Percentiles rank a stretch among this genome's conserved stretches.
Evolutionary conservation across 2,113 vertebrate genomes (phyloP).

Genomic region (Galbula dea): DNA sequence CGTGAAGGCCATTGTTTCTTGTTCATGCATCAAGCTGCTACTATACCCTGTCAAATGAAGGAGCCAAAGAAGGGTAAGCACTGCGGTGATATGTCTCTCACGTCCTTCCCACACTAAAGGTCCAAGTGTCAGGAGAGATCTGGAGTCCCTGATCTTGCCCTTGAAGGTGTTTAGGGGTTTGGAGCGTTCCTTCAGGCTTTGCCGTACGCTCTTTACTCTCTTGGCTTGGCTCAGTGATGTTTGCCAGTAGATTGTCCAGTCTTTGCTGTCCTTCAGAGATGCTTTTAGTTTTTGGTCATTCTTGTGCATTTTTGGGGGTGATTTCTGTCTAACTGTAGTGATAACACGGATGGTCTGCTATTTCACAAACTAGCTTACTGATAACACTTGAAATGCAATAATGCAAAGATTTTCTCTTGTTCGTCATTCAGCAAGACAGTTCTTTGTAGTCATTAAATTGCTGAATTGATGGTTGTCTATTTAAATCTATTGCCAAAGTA

Average conservation of each 20-base stretch:
- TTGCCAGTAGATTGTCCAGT: background rate
- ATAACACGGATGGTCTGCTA: background rate
- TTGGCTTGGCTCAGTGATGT: background rate
- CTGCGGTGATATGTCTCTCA: background rate
- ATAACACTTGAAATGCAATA: background rate
- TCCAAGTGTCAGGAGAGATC: background rate
- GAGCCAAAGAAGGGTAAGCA: too few relatives aligned
- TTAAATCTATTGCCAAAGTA: slow-evolving; percentile 19
- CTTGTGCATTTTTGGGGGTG: background rate
- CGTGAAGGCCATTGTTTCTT: background rate
- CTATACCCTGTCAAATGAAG: background rate
- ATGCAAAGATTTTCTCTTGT: background rate
- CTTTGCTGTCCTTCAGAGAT: background rate
- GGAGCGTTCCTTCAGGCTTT: background rate
- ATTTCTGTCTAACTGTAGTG: background rate
- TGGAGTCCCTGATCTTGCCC: background rate
- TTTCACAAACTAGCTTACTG: background rate
- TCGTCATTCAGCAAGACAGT: background rate
- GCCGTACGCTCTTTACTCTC: background rate
- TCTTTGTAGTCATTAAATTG: background rate
- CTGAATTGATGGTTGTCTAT: background rate
- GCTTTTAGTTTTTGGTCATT: background rate
- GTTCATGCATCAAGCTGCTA: background rate
- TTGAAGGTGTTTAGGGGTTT: background rate
- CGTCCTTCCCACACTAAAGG: background rate